These are phyloP conservation scores for Panurus biarmicus DNA, from an alignment of 2,113 vertebrate genomes.

Conservation along the genomic window DNA sequence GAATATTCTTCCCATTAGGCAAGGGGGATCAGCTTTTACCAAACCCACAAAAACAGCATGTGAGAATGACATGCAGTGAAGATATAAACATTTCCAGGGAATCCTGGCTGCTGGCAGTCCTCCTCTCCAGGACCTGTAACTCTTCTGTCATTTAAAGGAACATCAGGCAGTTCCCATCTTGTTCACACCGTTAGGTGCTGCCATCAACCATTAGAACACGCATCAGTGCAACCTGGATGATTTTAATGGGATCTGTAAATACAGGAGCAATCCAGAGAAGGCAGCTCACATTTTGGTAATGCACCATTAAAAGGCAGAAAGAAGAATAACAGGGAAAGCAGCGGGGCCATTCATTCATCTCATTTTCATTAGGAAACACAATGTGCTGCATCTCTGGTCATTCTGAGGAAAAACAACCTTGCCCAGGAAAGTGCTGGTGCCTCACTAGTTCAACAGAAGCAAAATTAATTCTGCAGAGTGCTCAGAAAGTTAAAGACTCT, in stretches of 20 bases:
- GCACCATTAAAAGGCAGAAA: neutral
- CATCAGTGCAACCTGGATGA: conserved; percentile 52
- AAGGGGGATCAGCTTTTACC: neutral
- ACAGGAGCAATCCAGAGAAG: neutral
- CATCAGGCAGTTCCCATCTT: conserved; percentile 26
- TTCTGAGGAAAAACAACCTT: neutral
- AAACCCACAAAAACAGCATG: neutral
- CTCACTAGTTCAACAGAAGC: neutral
- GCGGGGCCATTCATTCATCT: neutral
- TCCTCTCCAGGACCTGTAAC: neutral
- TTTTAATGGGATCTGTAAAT: conserved; percentile 59
- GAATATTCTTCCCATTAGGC: neutral
- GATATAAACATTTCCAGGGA: neutral
- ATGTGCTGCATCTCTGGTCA: neutral
- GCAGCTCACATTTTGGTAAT: neutral
- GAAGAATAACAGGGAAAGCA: conserved; percentile 28
- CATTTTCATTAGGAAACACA: conserved; percentile 10
- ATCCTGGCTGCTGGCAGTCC: neutral
- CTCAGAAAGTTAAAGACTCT: neutral
- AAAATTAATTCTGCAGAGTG: neutral
- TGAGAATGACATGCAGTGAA: neutral
- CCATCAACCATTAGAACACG: neutral
- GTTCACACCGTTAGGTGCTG: conserved; percentile 19
- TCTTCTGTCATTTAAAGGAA: neutral
- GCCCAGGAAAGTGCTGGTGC: neutral